Conservation (phyloP, 2,797 vertebrate species). For the Bucorvus abyssinicus region DNA sequence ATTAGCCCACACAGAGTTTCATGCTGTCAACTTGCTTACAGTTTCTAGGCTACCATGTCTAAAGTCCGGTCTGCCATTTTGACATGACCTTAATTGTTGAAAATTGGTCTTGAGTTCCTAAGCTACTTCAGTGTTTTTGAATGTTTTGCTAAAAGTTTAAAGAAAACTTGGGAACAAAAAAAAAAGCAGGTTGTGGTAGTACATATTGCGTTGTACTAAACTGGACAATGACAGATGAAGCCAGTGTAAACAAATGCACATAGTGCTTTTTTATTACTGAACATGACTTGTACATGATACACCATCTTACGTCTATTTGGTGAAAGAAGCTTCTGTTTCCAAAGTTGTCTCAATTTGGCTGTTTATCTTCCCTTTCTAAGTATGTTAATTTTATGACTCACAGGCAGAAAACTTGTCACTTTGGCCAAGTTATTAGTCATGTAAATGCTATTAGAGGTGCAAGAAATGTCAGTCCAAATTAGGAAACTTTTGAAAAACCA, state of each 20-base stretch:
- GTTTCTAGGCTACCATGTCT: background rate
- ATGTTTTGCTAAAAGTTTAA: background rate
- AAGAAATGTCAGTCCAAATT: slow-evolving; percentile 58
- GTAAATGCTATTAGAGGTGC: slow-evolving; percentile 38
- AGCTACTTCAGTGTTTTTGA: background rate
- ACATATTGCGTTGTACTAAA: background rate
- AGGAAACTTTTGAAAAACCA: slow-evolving; percentile 37
- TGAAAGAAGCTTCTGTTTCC: background rate
- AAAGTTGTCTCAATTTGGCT: background rate
- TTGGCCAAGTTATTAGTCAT: slow-evolving; percentile 55
- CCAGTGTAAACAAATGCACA: background rate
- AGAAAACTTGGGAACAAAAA: background rate
- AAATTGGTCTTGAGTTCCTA: background rate
- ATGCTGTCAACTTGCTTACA: background rate
- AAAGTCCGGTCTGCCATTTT: background rate
- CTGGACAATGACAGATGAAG: background rate
- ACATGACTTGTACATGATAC: background rate
- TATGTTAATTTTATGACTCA: slow-evolving; percentile 43
- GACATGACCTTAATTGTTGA: background rate
- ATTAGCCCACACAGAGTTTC: background rate
- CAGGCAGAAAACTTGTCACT: background rate
- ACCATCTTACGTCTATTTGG: background rate
- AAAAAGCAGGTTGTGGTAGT: background rate
- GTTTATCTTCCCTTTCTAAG: slow-evolving; percentile 14
- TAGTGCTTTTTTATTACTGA: background rate